phyloP scores from a whole-genome alignment of 2,797 vertebrate genomes.

The Xiphophorus birchmanni region DNA sequence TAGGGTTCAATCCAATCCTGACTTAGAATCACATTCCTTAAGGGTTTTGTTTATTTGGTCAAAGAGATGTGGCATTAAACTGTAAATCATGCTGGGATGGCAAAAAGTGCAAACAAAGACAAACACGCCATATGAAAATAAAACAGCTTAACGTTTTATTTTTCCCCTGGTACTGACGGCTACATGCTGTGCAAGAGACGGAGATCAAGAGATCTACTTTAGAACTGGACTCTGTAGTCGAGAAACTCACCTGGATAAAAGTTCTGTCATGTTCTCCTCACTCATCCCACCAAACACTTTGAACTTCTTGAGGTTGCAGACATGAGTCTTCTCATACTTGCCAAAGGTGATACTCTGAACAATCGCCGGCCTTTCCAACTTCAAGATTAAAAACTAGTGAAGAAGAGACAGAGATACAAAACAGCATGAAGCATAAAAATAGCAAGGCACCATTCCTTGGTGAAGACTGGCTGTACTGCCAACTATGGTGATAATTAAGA shows the following conservation, averaged over 20 bases:
- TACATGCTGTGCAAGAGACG: background rate
- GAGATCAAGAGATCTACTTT: background rate
- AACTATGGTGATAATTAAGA: too few relatives aligned
- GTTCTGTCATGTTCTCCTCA: constrained; percentile 99
- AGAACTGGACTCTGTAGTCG: background rate
- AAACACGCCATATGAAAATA: too few relatives aligned
- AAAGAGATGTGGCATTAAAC: background rate
- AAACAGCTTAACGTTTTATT: too few relatives aligned
- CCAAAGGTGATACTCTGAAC: constrained; percentile 98
- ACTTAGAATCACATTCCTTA: background rate
- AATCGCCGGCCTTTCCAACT: constrained; percentile 96
- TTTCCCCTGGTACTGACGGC: background rate
- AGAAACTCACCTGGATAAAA: constrained; percentile 89
- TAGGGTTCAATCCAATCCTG: background rate
- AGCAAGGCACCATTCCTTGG: background rate
- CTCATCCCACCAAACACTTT: constrained; percentile 99
- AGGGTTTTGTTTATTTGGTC: background rate
- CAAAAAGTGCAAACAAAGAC: too few relatives aligned
- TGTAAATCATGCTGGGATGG: background rate
- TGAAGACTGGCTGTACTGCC: too few relatives aligned
- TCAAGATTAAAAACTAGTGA: constrained; percentile 94
- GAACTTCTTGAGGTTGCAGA: constrained; percentile 99
- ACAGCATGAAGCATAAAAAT: background rate
- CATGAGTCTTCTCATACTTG: constrained; percentile 99
- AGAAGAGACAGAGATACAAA: background rate